Conservation (phyloP, 2,888 invertebrate species). For the Pheosia tremula region DNA sequence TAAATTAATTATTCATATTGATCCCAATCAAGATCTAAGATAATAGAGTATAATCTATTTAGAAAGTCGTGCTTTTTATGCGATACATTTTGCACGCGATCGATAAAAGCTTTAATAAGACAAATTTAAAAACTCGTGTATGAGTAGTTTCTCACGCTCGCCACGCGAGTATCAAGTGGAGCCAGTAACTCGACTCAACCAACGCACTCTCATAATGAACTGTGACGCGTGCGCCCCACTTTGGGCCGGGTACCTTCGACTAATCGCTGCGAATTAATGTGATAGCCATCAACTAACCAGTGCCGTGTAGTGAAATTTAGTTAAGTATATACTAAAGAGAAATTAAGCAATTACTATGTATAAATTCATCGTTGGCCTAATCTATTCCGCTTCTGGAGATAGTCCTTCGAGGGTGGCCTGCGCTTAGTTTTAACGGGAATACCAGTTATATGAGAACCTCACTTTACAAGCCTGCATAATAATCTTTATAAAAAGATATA, state of each 20-base stretch:
- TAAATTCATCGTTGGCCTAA: too few species aligned
- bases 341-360: too few species aligned
- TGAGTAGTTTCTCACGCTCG: constrained; percentile 44
- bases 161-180: constrained; percentile 53
- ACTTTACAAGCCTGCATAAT: too few species aligned
- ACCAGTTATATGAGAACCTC: too few species aligned
- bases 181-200: constrained; percentile 28
- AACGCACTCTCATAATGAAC: constrained; percentile 45
- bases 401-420: too few species aligned
- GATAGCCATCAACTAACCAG: constrained; percentile 44
- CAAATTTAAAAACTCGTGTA: constrained; percentile 27
- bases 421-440: too few species aligned
- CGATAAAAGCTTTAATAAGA: constrained; percentile 1
- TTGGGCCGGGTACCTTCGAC: constrained; percentile 54
- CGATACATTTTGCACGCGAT: not conserved
- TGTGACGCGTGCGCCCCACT: constrained; percentile 59
- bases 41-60: not conserved
- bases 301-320: constrained; percentile 22
- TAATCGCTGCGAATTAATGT: constrained; percentile 60
- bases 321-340: constrained; percentile 11
- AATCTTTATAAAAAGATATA: too few species aligned
- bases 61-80: not conserved
- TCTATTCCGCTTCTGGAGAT: too few species aligned
- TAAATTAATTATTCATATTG: too few species aligned
- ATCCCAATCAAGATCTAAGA: too few species aligned